phyloP scores from a whole-genome alignment of 2,113 vertebrate species.

The Silurus asotus region DNA sequence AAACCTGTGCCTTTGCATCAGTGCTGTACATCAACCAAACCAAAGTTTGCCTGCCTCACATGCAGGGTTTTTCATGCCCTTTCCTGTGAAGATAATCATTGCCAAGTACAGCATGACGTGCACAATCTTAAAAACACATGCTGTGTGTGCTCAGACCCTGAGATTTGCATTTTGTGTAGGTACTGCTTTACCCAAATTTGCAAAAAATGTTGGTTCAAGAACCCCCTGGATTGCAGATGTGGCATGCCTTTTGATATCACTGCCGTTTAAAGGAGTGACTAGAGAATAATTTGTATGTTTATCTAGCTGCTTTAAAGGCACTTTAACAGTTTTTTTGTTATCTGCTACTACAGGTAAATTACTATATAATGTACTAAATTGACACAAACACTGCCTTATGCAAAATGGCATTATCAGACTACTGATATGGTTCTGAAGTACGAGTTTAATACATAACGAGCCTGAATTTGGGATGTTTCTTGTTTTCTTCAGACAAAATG shows the following conservation, averaged over 20 bases:
- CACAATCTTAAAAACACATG: conserved; percentile 30
- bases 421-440: not conserved
- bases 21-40: conserved; percentile 54
- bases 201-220: conserved; percentile 63
- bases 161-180: conserved; percentile 51
- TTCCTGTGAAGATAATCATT: conserved; percentile 47
- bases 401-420: not conserved
- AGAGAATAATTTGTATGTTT: not conserved
- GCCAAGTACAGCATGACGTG: conserved; percentile 35
- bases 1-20: conserved; percentile 56
- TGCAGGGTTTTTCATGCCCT: conserved; percentile 62
- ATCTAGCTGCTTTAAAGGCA: conserved; percentile 48
- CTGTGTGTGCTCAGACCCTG: fast-evolving
- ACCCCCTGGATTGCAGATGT: conserved; percentile 59
- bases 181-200: conserved; percentile 65
- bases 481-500: not conserved
- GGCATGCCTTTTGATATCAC: conserved; percentile 58
- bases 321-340: not conserved
- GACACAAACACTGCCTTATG: not conserved
- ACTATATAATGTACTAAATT: not conserved
- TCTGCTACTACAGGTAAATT: not conserved
- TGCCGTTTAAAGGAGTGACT: conserved; percentile 8
- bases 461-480: not conserved
- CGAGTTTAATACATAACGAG: not conserved
- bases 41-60: conserved; percentile 52